These are phyloP conservation scores for Sebastes diaconus DNA, from an alignment of 2,797 vertebrate species.

Conservation along the genomic window DNA sequence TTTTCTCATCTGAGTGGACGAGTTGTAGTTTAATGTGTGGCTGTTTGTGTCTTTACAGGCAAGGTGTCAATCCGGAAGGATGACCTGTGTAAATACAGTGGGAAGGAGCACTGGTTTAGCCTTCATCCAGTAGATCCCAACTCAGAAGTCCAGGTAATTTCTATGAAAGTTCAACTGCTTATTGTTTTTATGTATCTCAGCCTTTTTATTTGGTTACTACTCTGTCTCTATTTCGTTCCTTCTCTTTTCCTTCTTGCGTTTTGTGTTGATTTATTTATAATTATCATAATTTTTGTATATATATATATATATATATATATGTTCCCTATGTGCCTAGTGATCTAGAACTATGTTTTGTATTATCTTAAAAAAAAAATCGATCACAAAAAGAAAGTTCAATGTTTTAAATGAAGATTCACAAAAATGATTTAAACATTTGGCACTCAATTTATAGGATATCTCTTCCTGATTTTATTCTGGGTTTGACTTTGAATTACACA, in stretches of 20 bases:
- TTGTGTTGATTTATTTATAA: neutral
- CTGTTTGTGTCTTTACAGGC: constrained; percentile 78
- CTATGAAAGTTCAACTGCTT: neutral
- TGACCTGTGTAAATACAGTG: constrained; percentile 91
- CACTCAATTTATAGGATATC: neutral
- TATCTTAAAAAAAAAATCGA: too few species aligned
- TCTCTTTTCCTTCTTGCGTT: neutral
- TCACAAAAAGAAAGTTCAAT: too few species aligned
- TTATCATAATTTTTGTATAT: too few species aligned
- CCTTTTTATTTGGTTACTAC: neutral
- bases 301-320: too few species aligned
- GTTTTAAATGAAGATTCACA: neutral
- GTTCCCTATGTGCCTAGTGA: too few species aligned
- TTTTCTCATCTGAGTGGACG: neutral
- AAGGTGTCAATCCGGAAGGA: constrained; percentile 98
- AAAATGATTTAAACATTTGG: neutral
- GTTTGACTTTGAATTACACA: neutral
- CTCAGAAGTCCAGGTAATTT: constrained; percentile 95
- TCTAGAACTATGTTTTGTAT: too few species aligned
- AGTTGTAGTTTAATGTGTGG: constrained; percentile 14
- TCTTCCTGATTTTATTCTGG: neutral
- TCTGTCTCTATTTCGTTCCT: neutral
- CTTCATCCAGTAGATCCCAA: constrained; percentile 96
- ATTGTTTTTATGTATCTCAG: neutral
- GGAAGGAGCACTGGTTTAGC: constrained; percentile 94